Percentiles rank a stretch among this genome's conserved stretches.
phyloP scores from a whole-genome alignment of 2,797 vertebrate genomes.

The Megaceryle alcyon region DNA sequence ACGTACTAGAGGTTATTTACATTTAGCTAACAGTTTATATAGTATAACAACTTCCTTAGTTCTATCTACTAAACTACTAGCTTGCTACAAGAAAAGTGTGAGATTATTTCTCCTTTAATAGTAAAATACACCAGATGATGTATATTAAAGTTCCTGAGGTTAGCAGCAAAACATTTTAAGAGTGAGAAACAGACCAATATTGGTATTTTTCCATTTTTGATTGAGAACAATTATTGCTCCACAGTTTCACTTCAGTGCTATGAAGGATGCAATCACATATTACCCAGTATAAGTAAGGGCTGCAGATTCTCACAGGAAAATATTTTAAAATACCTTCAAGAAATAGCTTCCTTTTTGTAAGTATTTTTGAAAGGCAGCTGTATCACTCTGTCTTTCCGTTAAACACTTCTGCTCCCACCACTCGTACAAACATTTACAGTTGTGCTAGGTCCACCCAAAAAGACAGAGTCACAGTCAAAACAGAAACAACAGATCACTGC shows the following conservation, averaged over 20 bases:
- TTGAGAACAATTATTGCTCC: constrained; percentile 23
- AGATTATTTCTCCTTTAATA: background rate
- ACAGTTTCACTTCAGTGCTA: background rate
- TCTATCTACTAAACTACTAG: background rate
- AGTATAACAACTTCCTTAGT: background rate
- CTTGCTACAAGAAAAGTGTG: background rate
- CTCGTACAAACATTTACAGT: background rate
- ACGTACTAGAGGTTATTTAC: background rate
- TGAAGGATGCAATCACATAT: background rate
- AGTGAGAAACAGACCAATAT: background rate
- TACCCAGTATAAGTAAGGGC: background rate
- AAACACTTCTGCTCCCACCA: background rate
- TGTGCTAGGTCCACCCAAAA: background rate
- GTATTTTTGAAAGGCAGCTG: background rate
- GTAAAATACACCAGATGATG: background rate
- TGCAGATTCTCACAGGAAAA: background rate
- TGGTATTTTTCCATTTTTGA: background rate
- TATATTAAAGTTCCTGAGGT: background rate
- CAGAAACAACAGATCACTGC: background rate
- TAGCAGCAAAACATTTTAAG: background rate
- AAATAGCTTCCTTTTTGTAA: background rate
- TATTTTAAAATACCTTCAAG: background rate
- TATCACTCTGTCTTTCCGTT: background rate
- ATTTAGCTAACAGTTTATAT: background rate
- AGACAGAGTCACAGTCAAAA: background rate